Percentiles rank a stretch among this genome's conserved stretches.
phyloP scores from a whole-genome alignment of 1,140 invertebrate genomes.

The Heliconius melpomene region DNA sequence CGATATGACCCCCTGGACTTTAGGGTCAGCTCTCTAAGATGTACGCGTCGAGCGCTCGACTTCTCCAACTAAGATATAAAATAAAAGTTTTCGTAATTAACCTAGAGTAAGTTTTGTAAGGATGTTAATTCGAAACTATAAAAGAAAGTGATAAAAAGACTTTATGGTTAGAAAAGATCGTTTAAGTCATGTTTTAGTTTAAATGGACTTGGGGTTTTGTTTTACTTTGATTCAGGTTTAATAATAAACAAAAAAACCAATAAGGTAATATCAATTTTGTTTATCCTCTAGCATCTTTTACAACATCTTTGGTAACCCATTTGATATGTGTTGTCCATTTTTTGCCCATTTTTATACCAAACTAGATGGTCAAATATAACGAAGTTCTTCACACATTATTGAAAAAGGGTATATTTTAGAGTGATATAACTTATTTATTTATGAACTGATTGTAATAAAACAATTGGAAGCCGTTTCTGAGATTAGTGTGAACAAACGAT shows the following conservation, averaged over 20 bases:
- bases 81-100: conserved; percentile 13
- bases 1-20: conserved; percentile 85
- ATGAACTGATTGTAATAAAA: too few species aligned
- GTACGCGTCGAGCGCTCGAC: conserved; percentile 82
- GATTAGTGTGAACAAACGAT: too few species aligned
- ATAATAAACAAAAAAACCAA: not conserved
- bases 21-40: conserved; percentile 82
- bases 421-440: too few species aligned
- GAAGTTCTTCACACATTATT: too few species aligned
- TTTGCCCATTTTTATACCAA: too few species aligned
- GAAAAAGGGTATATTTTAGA: too few species aligned
- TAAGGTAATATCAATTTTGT: too few species aligned
- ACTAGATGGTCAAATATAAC: too few species aligned
- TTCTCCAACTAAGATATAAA: conserved; percentile 70
- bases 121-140: conserved; percentile 14
- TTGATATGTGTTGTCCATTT: too few species aligned
- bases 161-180: not conserved
- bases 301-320: too few species aligned
- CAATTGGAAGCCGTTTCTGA: too few species aligned
- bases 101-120: conserved; percentile 11
- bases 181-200: not conserved
- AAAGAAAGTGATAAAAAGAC: conserved; percentile 10
- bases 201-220: not conserved
- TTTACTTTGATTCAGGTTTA: not conserved
- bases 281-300: too few species aligned